These are phyloP conservation scores for Meliscaeva auricollis DNA, from an alignment of 2,888 invertebrate genomes.

Conservation along the genomic window DNA sequence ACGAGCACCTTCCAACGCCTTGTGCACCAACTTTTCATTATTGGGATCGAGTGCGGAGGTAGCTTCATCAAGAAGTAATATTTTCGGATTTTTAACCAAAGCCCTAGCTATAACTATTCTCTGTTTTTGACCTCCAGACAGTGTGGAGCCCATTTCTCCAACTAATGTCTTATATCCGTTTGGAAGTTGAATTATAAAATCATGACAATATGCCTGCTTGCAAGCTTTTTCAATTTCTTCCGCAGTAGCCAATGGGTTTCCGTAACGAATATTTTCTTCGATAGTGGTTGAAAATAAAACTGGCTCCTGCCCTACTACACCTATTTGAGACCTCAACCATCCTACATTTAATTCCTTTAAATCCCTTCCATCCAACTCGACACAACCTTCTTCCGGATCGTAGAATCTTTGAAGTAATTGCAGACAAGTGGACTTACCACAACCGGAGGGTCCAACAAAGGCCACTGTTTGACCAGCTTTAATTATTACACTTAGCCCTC, in stretches of 20 bases:
- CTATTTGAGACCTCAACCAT: slow-evolving; percentile 91
- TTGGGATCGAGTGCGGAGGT: slow-evolving; percentile 93
- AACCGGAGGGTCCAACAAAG: slow-evolving; percentile 91
- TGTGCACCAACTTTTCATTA: slow-evolving; percentile 92
- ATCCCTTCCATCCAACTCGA: slow-evolving; percentile 87
- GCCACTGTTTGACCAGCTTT: slow-evolving; percentile 89
- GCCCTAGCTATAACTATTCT: slow-evolving; percentile 94
- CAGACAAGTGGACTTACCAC: slow-evolving; percentile 93
- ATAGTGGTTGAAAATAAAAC: slow-evolving; percentile 93
- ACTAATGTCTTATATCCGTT: slow-evolving; percentile 91
- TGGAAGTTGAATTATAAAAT: slow-evolving; percentile 90
- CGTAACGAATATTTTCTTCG: slow-evolving; percentile 88
- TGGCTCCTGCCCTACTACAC: slow-evolving; percentile 95
- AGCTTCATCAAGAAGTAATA: slow-evolving; percentile 91
- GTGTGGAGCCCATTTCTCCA: slow-evolving; percentile 91
- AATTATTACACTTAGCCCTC: slow-evolving; percentile 87
- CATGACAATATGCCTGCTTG: slow-evolving; percentile 90
- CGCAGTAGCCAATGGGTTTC: slow-evolving; percentile 88
- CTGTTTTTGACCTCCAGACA: slow-evolving; percentile 94
- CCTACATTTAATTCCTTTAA: slow-evolving; percentile 88
- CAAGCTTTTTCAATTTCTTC: slow-evolving; percentile 89
- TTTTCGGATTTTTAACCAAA: slow-evolving; percentile 89
- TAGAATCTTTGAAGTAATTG: slow-evolving; percentile 91
- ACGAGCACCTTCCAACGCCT: slow-evolving; percentile 91
- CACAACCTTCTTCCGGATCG: slow-evolving; percentile 86